Conservation (phyloP, 2,797 vertebrate genomes). For the Notamacropus eugenii region DNA sequence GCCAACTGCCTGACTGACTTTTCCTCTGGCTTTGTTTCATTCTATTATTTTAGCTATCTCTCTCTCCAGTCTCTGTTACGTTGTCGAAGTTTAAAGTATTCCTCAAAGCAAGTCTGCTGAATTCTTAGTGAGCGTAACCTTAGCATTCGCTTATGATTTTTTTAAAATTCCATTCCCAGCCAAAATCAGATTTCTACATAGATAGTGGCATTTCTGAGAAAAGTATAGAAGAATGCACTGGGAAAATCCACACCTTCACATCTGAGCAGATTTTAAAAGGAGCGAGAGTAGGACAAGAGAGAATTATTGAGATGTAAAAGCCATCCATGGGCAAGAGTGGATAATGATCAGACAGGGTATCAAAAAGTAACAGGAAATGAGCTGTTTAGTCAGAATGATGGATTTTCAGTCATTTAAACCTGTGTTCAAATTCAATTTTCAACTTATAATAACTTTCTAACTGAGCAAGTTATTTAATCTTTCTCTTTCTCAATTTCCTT, state of each 20-base stretch:
- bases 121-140: neutral
- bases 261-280: neutral
- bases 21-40: constrained; percentile 2
- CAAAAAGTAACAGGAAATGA: neutral
- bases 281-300: neutral
- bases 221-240: neutral
- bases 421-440: neutral
- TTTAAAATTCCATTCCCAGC: neutral
- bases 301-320: neutral
- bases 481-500: neutral
- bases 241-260: neutral
- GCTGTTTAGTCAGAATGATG: neutral
- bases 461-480: neutral
- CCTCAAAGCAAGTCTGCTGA: neutral
- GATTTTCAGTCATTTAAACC: neutral
- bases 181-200: neutral
- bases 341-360: neutral
- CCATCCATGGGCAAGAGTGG: neutral
- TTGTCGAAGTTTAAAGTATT: neutral
- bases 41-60: neutral
- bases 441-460: neutral
- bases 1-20: constrained; percentile 16
- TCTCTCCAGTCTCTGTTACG: neutral
- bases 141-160: neutral
- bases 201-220: neutral